Percentiles rank a stretch among this genome's conserved stretches.
Evolutionary conservation across 2,797 vertebrate species (phyloP).

Genomic region (Amblyopsis hoosieri): DNA sequence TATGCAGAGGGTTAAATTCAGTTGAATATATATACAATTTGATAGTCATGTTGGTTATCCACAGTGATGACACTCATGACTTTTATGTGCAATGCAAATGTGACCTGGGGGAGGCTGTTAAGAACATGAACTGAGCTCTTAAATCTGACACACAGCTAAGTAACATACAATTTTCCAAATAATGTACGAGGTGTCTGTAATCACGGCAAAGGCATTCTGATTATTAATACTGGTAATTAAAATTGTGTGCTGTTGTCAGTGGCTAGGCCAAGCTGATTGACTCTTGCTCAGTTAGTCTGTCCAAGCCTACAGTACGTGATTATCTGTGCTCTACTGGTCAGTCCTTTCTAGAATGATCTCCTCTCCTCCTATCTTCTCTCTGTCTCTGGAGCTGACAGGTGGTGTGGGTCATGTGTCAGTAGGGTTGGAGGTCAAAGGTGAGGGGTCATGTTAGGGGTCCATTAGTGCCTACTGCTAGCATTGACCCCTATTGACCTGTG

Average conservation of each 20-base stretch:
- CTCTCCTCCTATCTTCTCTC: conserved; percentile 1
- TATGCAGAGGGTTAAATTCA: conserved; percentile 17
- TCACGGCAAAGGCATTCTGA: conserved; percentile 57
- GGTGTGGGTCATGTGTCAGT: conserved; percentile 47
- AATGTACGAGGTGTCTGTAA: conserved; percentile 55
- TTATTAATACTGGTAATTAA: conserved; percentile 72
- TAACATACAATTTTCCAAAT: conserved; percentile 56
- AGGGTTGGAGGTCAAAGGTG: conserved; percentile 50
- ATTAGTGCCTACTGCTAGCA: conserved; percentile 56
- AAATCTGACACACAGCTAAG: conserved; percentile 60
- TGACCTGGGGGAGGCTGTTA: neutral
- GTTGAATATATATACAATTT: conserved; percentile 43
- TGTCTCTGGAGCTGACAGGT: conserved; percentile 47
- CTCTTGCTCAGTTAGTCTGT: conserved; percentile 41
- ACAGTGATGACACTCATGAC: neutral
- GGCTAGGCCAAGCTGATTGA: conserved; percentile 60
- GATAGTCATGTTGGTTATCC: conserved; percentile 40
- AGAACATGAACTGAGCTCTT: conserved; percentile 46
- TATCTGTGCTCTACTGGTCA: conserved; percentile 15
- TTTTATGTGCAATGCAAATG: neutral
- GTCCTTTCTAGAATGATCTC: neutral
- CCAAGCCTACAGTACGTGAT: conserved; percentile 43
- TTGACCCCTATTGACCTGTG: conserved; percentile 58
- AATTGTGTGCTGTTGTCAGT: conserved; percentile 53
- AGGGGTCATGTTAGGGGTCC: conserved; percentile 63